Evolutionary conservation across 2,888 invertebrate genomes (phyloP).

Genomic region (Cetonia aurata): DNA sequence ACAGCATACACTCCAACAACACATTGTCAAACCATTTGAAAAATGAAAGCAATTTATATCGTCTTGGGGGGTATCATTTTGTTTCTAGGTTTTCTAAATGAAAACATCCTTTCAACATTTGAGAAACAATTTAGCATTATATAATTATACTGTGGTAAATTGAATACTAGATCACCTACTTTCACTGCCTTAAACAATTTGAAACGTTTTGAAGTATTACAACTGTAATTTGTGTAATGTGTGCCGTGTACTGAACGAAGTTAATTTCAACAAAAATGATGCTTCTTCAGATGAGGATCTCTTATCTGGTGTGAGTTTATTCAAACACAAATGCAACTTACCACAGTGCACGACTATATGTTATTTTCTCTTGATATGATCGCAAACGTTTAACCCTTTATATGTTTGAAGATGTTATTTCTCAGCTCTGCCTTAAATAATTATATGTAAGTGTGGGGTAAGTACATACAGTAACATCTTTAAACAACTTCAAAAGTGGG

Average conservation of each 20-base stretch:
- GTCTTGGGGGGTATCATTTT: constrained; percentile 40
- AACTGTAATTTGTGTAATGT: constrained; percentile 11
- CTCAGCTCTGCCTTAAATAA: too few species aligned
- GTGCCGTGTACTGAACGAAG: not conserved
- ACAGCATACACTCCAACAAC: constrained; percentile 1
- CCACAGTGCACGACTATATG: too few species aligned
- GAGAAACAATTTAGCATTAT: constrained; percentile 41
- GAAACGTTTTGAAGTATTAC: constrained; percentile 17
- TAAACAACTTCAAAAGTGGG: too few species aligned
- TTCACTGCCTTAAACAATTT: constrained; percentile 7
- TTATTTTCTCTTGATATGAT: too few species aligned
- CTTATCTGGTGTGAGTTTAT: not conserved
- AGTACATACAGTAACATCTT: too few species aligned
- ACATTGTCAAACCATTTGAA: constrained; percentile 34
- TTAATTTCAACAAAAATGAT: constrained; percentile 14
- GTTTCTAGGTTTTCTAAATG: constrained; percentile 20
- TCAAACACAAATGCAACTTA: not conserved
- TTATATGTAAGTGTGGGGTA: too few species aligned
- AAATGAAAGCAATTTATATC: constrained; percentile 40
- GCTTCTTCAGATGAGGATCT: constrained; percentile 1
- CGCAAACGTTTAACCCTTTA: too few species aligned
- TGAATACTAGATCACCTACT: constrained; percentile 34
- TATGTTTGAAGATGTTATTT: too few species aligned
- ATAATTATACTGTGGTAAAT: constrained; percentile 39
- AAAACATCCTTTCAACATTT: constrained; percentile 8